Conservation (phyloP, 2,888 invertebrate genomes). For the Drosophila kuntzei region DNA sequence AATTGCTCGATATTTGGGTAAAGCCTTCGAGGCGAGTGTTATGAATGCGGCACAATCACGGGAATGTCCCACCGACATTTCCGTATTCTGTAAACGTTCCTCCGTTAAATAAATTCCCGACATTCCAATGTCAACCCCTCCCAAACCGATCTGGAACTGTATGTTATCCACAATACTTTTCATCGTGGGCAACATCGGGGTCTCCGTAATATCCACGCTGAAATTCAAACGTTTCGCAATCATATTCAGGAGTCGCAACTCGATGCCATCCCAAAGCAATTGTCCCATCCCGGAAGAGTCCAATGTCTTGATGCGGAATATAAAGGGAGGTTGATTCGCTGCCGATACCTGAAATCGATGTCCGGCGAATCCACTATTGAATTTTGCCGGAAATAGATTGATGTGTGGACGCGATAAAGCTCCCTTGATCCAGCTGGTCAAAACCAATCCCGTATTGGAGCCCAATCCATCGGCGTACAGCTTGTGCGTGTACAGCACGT, state of each 20-base stretch:
- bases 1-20: slow-evolving; percentile 93
- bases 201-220: slow-evolving; percentile 89
- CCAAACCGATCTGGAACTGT: slow-evolving; percentile 86
- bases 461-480: slow-evolving; percentile 91
- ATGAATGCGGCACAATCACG: slow-evolving; percentile 92
- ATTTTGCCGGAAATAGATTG: slow-evolving; percentile 90
- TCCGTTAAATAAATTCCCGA: slow-evolving; percentile 90
- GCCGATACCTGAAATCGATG: slow-evolving; percentile 90
- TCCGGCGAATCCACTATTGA: slow-evolving; percentile 89
- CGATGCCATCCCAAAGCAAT: slow-evolving; percentile 89
- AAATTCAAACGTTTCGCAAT: slow-evolving; percentile 90
- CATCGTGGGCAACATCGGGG: slow-evolving; percentile 83
- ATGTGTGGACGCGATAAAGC: slow-evolving; percentile 88
- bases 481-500: slow-evolving; percentile 91
- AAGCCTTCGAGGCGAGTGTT: slow-evolving; percentile 91
- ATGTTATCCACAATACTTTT: slow-evolving; percentile 88
- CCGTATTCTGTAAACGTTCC: slow-evolving; percentile 86
- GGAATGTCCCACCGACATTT: slow-evolving; percentile 89
- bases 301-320: slow-evolving; percentile 86
- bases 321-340: slow-evolving; percentile 91
- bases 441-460: slow-evolving; percentile 88
- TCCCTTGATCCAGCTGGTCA: slow-evolving; percentile 90
- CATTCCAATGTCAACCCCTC: slow-evolving; percentile 89
- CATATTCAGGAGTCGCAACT: slow-evolving; percentile 88
- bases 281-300: slow-evolving; percentile 76